Base-by-base conservation (phyloP, 2,888 invertebrate genomes). In the Leptarthrus brevirostris region DNA sequence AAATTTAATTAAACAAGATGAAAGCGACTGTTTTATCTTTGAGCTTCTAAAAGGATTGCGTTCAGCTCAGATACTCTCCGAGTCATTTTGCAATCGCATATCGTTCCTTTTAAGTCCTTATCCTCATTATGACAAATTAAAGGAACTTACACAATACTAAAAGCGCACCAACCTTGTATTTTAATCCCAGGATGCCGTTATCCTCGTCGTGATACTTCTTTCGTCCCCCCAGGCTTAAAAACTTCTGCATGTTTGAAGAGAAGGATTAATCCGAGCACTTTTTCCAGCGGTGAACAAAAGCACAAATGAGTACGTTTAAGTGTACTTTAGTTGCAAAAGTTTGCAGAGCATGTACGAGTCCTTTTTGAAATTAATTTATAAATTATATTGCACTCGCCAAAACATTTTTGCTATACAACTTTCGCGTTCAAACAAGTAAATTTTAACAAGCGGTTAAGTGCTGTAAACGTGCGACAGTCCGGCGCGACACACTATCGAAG, bases 141-240 rank as follows among this genome's bases (percentile, higher is more conserved):
- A 30, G 2, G 56, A 26, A 30, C 30, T 56, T 30, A 8, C 56
- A 56, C 18, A 16, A 6, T 18, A n/a, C 3, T 16, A 26, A 30
- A 30, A 30, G n/a, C 12, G 24, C n/a, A 61, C 58, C 34, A 14
- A 61, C 58, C 58, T 69, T 16, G 47, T 72, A 72, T 30, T 34
- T 72, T n/a, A 72, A 26, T 44, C 72, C 72, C 20, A 26, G 56
- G 10, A 72, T 56, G 1, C 72, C 72, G 44, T 47, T 14, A n/a
- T 72, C 58, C 0, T 72, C 56, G 26, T 58, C 30, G 14, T 69
- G 20, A 34, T 52, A 8, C 8, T 52, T 49, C 52, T 22, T 49
- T 18, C 52, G 49, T 20, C 52, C 36, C 16, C 52, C 49, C 16
- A 69, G 18, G 16, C 64, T 47, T 12, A 66, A 10, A 16, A 47